Evolutionary conservation across 2,888 invertebrate genomes (phyloP).

Genomic region (Opisthograptis luteolata): DNA sequence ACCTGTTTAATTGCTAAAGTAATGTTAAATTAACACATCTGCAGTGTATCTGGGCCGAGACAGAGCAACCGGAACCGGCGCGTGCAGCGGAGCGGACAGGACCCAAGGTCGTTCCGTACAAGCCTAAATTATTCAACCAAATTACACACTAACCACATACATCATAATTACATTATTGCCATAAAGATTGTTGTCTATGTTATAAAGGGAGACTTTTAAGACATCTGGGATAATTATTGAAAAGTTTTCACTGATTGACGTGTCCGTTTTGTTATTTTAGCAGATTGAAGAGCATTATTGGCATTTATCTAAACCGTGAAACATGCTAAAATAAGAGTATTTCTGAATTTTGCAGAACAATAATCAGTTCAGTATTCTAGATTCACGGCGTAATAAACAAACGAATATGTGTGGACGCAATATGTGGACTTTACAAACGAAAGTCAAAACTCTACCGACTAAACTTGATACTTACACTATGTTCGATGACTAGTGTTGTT

Average conservation of each 20-base stretch:
- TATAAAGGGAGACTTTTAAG: conserved; percentile 1
- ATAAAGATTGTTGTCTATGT: conserved; percentile 20
- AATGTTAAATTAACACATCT: conserved; percentile 60
- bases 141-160: conserved; percentile 45
- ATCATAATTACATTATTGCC: conserved; percentile 34
- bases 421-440: too few species aligned
- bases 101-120: conserved; percentile 69
- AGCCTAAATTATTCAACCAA: conserved; percentile 56
- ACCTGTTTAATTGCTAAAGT: conserved; percentile 41
- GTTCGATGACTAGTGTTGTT: too few species aligned
- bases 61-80: conserved; percentile 68
- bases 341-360: too few species aligned
- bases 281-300: conserved; percentile 6
- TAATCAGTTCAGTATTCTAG: too few species aligned
- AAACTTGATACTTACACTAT: background rate
- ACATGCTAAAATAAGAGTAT: too few species aligned
- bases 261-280: background rate
- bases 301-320: too few species aligned
- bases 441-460: too few species aligned
- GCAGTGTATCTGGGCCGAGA: conserved; percentile 64
- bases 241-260: conserved; percentile 18
- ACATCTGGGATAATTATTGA: conserved; percentile 6
- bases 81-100: conserved; percentile 62
- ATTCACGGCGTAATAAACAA: too few species aligned
- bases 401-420: too few species aligned